A percentile compares a stretch with the other conserved stretches of the same genome.
These are phyloP conservation scores for Caenorhabditis angaria DNA, from an alignment of 2,888 invertebrate species.

Conservation along the genomic window DNA sequence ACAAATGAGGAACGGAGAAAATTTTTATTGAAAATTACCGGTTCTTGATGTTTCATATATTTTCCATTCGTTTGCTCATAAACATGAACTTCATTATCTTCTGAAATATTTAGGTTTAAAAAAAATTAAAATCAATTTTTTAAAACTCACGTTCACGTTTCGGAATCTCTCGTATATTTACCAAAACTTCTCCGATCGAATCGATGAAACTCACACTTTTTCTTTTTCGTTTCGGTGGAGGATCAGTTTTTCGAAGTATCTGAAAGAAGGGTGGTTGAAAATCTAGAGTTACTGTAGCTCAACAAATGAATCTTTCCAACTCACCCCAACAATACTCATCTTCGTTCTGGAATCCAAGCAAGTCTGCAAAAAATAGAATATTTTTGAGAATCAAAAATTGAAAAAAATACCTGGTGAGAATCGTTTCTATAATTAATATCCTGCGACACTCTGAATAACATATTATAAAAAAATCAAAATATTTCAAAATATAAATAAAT, in stretches of 20 bases:
- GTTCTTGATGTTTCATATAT: conserved; percentile 5
- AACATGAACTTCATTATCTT: not conserved
- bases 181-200: conserved; percentile 18
- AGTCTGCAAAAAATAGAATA: not conserved
- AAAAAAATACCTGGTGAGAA: not conserved
- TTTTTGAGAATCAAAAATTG: not conserved
- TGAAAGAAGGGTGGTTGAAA: not conserved
- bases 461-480: not conserved
- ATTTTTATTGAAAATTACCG: conserved; percentile 11
- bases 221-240: not conserved
- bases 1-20: too few species aligned
- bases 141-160: not conserved
- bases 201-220: conserved; percentile 21
- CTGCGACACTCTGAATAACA: not conserved
- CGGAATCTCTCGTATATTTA: not conserved
- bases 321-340: not conserved
- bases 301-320: not conserved
- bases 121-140: not conserved
- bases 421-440: not conserved
- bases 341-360: not conserved
- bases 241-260: conserved; percentile 9
- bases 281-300: not conserved
- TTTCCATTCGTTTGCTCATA: not conserved
- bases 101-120: not conserved
- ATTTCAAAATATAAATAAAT: not conserved